Evolutionary conservation across 2,797 vertebrate genomes (phyloP), one percentile per base, ranked within the genome.

Genomic region (Danio aesculapii): DNA sequence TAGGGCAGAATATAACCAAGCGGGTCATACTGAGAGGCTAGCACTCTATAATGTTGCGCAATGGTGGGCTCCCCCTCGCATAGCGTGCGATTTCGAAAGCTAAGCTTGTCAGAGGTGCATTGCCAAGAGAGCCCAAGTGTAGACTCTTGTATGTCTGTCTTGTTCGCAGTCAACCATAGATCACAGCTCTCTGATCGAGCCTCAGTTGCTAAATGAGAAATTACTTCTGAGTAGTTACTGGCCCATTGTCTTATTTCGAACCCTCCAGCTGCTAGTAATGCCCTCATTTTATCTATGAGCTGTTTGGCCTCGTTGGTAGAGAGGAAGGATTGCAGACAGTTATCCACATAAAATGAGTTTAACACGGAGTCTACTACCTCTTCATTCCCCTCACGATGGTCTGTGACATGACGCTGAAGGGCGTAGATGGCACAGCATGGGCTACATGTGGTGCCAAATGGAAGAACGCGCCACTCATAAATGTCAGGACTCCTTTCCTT

Each of bases 241-340:
- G 66, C 21, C 77, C 77, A 79, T 5, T 79, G 77, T 5, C 21
- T 19, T 4, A 79, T 53, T 13, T 71, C 68, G 52, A 79, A 79
- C 43, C 77, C 67, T 14, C 67, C 67, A 16, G 39, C 30, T 9
- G n/a, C 41, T 46, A 63, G 9, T 6, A 39, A 1, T 14, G 30
- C 13, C 11, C 21, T 30, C 12, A 16, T 11, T 30, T 4, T 39
- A 6, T 39, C 5, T 10, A 62, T 3, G 11, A 62, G 30, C 59
- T 12, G 6, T 41, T 39, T 62, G 11, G 59, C 59, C 12, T 41
- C 21, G 5, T 39, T 2, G 2, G 21, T 2, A 11, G 59, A 13
- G 6, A 30, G 6, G 12, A 62, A 11, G 39, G 21, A 41, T 10
- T 41, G 30, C 6, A 62, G 30, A 14, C 59, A 62, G 30, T 41